phyloP scores from a whole-genome alignment of 92 coral and sea anemone species.

The Metridium senile region DNA sequence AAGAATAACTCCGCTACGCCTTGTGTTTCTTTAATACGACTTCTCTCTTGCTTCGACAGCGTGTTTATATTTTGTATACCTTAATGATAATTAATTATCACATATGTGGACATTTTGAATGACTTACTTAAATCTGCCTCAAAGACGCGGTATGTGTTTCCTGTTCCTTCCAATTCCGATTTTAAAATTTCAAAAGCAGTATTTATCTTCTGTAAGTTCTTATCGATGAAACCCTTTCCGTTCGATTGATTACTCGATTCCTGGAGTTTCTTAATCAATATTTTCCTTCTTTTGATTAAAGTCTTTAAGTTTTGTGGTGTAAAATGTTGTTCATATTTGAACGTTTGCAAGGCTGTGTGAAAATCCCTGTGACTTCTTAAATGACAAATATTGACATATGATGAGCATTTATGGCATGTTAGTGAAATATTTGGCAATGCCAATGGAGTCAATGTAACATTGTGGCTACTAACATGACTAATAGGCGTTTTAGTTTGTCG shows the following conservation, averaged over 20 bases:
- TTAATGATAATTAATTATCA: no score
- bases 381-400: constrained; percentile 72
- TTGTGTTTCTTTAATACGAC: no score
- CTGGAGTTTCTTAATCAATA: constrained; percentile 59
- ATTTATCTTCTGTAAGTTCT: constrained; percentile 67
- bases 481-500: not conserved
- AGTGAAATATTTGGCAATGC: constrained; percentile 73
- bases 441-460: constrained; percentile 25
- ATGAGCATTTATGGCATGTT: constrained; percentile 83
- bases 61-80: no score
- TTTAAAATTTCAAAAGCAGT: constrained; percentile 87
- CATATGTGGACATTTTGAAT: not conserved
- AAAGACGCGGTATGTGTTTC: constrained; percentile 23
- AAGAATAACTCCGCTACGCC: no score
- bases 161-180: constrained; percentile 62
- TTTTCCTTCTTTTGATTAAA: constrained; percentile 61
- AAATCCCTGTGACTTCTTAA: constrained; percentile 73
- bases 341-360: constrained; percentile 80
- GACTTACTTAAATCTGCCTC: constrained; percentile 35
- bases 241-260: constrained; percentile 47
- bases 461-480: not conserved
- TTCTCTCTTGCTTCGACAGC: no score
- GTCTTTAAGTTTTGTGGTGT: constrained; percentile 55
- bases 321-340: constrained; percentile 66
- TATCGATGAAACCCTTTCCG: constrained; percentile 47